phyloP scores from a whole-genome alignment of 2,797 vertebrate species.

The Falco novaeseelandiae region DNA sequence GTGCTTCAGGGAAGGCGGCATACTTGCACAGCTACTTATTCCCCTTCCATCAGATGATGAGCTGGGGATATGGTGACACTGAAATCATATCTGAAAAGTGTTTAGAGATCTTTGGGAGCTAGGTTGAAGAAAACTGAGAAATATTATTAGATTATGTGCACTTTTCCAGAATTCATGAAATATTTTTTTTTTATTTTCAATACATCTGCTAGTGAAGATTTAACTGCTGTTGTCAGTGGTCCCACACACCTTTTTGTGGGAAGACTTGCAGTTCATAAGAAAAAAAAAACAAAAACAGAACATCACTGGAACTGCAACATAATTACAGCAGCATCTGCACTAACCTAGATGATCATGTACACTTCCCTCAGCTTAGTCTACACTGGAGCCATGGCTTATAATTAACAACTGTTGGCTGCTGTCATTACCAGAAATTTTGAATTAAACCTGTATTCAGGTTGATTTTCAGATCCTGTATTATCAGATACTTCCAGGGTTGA shows the following conservation, averaged over 20 bases:
- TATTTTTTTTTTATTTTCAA: background rate
- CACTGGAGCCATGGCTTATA: background rate
- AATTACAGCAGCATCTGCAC: background rate
- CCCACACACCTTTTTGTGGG: background rate
- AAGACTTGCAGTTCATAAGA: background rate
- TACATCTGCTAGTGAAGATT: background rate
- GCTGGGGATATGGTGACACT: background rate
- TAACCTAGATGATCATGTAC: background rate
- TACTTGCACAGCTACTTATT: background rate
- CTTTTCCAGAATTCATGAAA: background rate
- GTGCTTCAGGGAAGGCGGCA: fast-evolving
- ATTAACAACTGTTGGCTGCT: background rate
- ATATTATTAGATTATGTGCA: background rate
- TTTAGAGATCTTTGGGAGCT: background rate
- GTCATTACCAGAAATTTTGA: constrained; percentile 8
- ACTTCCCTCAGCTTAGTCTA: background rate
- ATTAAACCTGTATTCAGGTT: background rate
- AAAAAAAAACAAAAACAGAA: background rate
- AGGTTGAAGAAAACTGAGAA: background rate
- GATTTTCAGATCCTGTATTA: constrained; percentile 21
- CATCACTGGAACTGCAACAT: background rate
- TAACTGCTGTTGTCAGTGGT: background rate
- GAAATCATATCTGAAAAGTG: background rate
- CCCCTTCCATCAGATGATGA: background rate
- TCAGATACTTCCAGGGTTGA: background rate